A percentile compares a stretch with the other conserved stretches of the same genome.
phyloP scores from a whole-genome alignment of 53 echinoderm and acorn worm species.

The Holothuria scabra region DNA sequence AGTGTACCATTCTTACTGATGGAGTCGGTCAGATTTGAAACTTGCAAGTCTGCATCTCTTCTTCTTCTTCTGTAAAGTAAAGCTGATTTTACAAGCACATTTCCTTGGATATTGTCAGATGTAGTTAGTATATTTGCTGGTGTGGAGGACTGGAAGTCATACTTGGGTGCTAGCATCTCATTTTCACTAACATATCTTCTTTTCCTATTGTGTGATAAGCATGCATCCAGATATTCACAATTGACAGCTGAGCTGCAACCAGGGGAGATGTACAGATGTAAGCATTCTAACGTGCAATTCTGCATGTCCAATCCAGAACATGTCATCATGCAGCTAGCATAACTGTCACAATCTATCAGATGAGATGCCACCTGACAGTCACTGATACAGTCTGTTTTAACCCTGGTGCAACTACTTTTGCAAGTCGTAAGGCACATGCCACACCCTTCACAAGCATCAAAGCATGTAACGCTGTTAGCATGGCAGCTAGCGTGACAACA shows the following conservation, averaged over 20 bases:
- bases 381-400: constrained; percentile 36
- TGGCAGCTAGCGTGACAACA: not conserved
- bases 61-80: not conserved
- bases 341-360: constrained; percentile 2
- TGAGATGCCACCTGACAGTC: constrained; percentile 2
- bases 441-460: not conserved
- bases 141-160: not conserved
- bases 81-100: too few species aligned
- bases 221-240: constrained; percentile 13
- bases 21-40: not conserved
- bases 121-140: not conserved
- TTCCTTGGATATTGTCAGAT: not conserved
- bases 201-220: not conserved
- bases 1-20: not conserved
- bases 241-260: constrained; percentile 33
- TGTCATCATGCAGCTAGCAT: constrained; percentile 31
- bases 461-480: not conserved
- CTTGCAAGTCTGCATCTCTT: not conserved
- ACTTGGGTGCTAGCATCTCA: not conserved
- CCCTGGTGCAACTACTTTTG: constrained; percentile 14
- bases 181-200: not conserved
- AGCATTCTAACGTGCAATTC: constrained; percentile 36
- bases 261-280: constrained; percentile 48
- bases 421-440: not conserved
- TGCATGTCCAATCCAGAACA: constrained; percentile 4